Base-by-base conservation (phyloP, 64 coral and sea anemone species). In the Montipora capricornis region DNA sequence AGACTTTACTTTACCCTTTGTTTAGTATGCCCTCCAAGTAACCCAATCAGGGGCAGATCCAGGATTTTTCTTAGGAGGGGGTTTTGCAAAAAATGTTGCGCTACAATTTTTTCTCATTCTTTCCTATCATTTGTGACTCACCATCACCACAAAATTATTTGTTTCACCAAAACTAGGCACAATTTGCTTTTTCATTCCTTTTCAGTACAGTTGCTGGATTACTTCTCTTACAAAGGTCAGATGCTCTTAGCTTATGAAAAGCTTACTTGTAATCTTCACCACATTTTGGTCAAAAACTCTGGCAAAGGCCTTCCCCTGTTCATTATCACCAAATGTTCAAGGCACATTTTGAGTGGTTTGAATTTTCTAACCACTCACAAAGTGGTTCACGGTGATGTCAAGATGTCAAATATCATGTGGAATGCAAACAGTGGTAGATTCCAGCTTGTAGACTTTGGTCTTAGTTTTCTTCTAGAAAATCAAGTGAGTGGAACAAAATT, bases 391-490 rank as follows among this genome's bases (percentile, higher is more conserved):
- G 96, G 84, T 22, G 96, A 98, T 59, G 81, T 98, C n/a, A 98
- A 98, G 89, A 88, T 92, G 13, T 90, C 76, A 10, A 98, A 98
- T 45, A 62, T 98, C 69, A 93, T 98, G 91, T 98, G 96, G 96
- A 95, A 90, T 95, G 45, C 87, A 81, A 74, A 88, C 17, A 57
- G 17, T 47, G 96, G 84, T 12, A 17, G 45, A 45, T 98, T 98
- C 61, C 91, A 95, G 68, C 74, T 98, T 85, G 91, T 90, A 19
- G 96, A 98, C 44, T 98, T 98, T 90, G 94, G 94, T 12, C 82
- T 98, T 29, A 98, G 96, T 62, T 98, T 98, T 83, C 46, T 37
- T 20, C 66, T 88, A 26, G 82, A 70, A 88, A 15, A 93, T 17
- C 90, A 90, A 83, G 80, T 90, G 81, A 10, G 53, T 57, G 11